These are phyloP conservation scores for Sisor rabdophorus DNA, from an alignment of 2,113 vertebrate genomes.

Conservation along the genomic window DNA sequence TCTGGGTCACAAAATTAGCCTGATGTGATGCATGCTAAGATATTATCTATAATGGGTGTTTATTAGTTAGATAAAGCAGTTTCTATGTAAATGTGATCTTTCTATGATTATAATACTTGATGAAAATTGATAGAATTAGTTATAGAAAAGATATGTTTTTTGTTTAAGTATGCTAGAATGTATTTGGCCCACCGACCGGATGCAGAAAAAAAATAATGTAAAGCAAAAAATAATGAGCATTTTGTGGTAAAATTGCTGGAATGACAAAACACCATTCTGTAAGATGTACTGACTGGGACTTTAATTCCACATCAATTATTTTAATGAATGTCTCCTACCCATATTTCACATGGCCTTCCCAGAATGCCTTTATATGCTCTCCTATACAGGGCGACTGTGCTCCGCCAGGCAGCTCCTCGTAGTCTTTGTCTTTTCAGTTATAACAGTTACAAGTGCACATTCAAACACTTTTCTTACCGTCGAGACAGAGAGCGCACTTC, in stretches of 20 bases:
- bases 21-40: no score
- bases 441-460: constrained; percentile 38
- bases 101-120: no score
- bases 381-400: neutral
- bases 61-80: no score
- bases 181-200: neutral
- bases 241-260: neutral
- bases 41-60: no score
- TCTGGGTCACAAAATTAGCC: no score
- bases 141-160: no score
- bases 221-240: neutral
- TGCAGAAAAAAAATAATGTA: neutral
- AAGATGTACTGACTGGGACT: neutral
- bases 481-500: neutral
- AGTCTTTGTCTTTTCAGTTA: constrained; percentile 2
- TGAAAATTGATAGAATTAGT: no score
- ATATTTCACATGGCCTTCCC: no score
- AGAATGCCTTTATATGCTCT: constrained; percentile 5
- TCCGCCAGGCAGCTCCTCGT: neutral
- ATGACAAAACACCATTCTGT: neutral
- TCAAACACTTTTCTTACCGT: constrained; percentile 32
- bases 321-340: neutral
- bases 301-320: constrained; percentile 8
- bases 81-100: no score
- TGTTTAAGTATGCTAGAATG: no score